These are phyloP conservation scores for Volucella inanis DNA, from an alignment of 2,888 invertebrate species.

Conservation along the genomic window DNA sequence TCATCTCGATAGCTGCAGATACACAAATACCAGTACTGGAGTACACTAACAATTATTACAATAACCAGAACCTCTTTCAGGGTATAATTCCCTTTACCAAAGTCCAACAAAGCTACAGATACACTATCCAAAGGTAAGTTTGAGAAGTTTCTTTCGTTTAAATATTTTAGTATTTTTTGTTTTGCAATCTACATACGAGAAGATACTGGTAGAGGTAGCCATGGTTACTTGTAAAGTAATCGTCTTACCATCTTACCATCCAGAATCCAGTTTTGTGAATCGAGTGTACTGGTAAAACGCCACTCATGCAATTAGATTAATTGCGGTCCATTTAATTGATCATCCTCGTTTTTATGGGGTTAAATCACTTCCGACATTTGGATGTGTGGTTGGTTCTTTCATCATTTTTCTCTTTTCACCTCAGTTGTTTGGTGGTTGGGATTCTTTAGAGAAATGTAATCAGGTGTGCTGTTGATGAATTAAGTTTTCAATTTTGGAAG, in stretches of 20 bases:
- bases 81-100: constrained; percentile 52
- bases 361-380: constrained; percentile 69
- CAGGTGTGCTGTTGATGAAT: constrained; percentile 20
- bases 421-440: background rate
- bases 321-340: constrained; percentile 67
- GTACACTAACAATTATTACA: too few species aligned
- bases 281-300: constrained; percentile 28
- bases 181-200: constrained; percentile 46
- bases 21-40: constrained; percentile 31
- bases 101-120: constrained; percentile 36
- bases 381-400: constrained; percentile 7
- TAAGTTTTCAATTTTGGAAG: constrained; percentile 9
- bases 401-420: background rate
- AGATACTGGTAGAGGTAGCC: background rate
- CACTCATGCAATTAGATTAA: constrained; percentile 72
- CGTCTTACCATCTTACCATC: background rate
- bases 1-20: constrained; percentile 56
- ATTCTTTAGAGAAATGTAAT: background rate
- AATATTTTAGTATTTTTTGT: background rate
- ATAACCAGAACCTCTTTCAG: constrained; percentile 6
- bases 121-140: constrained; percentile 61
- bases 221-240: constrained; percentile 7
- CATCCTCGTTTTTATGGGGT: constrained; percentile 48
- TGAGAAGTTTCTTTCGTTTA: background rate
- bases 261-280: constrained; percentile 49